These are phyloP conservation scores for Octomys mimax DNA, from an alignment of 2,797 vertebrate genomes.

Conservation along the genomic window DNA sequence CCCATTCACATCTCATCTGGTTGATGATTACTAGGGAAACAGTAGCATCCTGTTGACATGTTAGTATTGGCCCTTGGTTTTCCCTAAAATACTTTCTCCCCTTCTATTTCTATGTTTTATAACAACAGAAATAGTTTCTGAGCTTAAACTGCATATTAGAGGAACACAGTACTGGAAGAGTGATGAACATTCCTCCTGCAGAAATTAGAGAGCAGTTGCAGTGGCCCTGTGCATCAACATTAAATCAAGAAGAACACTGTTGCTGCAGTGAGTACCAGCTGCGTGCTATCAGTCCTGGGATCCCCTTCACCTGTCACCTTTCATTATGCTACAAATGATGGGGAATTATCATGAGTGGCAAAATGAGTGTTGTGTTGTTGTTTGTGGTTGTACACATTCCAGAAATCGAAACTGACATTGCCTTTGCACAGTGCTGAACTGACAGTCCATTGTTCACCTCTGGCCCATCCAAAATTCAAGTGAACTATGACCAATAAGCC, in stretches of 20 bases:
- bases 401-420: conserved; percentile 83
- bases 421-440: conserved; percentile 61
- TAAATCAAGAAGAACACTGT: conserved; percentile 41
- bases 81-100: neutral
- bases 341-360: conserved; percentile 78
- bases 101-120: neutral
- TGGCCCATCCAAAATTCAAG: conserved; percentile 59
- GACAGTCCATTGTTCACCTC: conserved; percentile 72
- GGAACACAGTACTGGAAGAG: neutral
- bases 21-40: neutral
- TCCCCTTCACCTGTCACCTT: conserved; percentile 65
- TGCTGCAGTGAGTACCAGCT: conserved; percentile 36
- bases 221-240: neutral
- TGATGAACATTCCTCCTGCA: neutral
- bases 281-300: conserved; percentile 21
- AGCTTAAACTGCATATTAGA: conserved; percentile 41
- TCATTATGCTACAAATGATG: conserved; percentile 73
- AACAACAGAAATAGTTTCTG: neutral
- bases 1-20: neutral
- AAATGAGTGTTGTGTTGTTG: conserved; percentile 66
- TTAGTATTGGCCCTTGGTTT: neutral
- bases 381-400: conserved; percentile 61
- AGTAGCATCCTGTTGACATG: neutral
- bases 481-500: conserved; percentile 50
- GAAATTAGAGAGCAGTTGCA: conserved; percentile 52